Conservation (phyloP, 2,797 vertebrate genomes). For the Huso huso region DNA sequence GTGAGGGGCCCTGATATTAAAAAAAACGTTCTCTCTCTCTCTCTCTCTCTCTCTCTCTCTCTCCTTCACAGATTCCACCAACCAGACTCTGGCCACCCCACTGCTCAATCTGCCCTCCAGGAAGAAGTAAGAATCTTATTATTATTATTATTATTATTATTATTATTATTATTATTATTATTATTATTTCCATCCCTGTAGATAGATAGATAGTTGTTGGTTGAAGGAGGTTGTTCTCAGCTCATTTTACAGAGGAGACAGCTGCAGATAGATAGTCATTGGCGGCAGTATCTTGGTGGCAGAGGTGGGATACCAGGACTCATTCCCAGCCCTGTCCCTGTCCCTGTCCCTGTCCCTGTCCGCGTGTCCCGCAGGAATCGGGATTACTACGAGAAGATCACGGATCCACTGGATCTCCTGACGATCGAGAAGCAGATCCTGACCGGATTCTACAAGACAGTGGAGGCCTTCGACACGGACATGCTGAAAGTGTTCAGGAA, state of each 20-base stretch:
- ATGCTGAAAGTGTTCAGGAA: constrained; percentile 97
- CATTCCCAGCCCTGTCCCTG: not conserved
- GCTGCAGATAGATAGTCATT: no score
- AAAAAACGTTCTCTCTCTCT: no score
- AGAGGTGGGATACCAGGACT: no score
- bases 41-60: constrained; percentile 14
- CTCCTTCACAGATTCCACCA: constrained; percentile 73
- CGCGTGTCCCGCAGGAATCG: constrained; percentile 65
- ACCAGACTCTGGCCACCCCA: constrained; percentile 80
- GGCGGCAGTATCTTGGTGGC: no score
- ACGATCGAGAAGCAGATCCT: constrained; percentile 96
- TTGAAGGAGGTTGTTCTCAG: no score
- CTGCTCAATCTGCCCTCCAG: constrained; percentile 88
- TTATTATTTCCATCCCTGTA: no score
- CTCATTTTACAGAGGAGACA: no score
- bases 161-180: no score
- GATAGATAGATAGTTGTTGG: no score
- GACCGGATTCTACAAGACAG: constrained; percentile 88
- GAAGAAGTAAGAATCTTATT: constrained; percentile 76
- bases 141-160: no score
- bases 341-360: not conserved
- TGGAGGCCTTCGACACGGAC: constrained; percentile 88
- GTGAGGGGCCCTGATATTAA: no score
- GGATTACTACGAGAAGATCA: constrained; percentile 96
- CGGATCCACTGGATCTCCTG: constrained; percentile 82